A percentile compares a stretch with the other conserved stretches of the same genome.
These are phyloP conservation scores for Cataglyphis albicans DNA, from an alignment of 2,888 invertebrate genomes.

Conservation along the genomic window DNA sequence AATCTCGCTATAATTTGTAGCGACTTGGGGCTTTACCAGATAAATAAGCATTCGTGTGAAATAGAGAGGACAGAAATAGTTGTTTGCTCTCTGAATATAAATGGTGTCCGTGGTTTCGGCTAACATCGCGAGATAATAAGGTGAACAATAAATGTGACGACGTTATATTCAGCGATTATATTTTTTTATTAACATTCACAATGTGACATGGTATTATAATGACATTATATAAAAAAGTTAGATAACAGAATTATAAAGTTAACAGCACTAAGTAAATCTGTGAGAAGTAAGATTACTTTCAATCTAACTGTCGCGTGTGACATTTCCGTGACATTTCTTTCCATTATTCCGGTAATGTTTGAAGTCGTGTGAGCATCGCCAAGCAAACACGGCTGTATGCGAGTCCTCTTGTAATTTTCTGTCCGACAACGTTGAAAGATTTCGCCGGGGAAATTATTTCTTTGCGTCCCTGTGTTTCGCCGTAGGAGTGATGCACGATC, in stretches of 20 bases:
- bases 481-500: conserved; percentile 34
- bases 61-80: not conserved
- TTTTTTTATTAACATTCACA: not conserved
- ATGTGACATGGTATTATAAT: not conserved
- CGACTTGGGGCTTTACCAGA: not conserved
- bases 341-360: not conserved
- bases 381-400: conserved; percentile 21
- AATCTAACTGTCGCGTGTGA: not conserved
- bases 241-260: not conserved
- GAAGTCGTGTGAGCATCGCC: conserved; percentile 33
- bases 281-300: not conserved
- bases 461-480: conserved; percentile 10
- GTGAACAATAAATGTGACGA: not conserved
- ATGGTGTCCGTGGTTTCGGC: too few relatives aligned
- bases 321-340: not conserved
- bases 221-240: not conserved
- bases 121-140: conserved; percentile 4
- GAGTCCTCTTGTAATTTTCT: conserved; percentile 22
- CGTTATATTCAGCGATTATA: not conserved
- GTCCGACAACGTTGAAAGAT: conserved; percentile 38
- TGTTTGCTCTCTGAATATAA: conserved; percentile 18
- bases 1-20: not conserved
- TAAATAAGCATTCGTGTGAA: conserved; percentile 6
- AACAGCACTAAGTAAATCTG: not conserved
- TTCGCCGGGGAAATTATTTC: conserved; percentile 28